Base-by-base conservation (phyloP, 2,113 vertebrate genomes). In the Meleagris gallopavo region DNA sequence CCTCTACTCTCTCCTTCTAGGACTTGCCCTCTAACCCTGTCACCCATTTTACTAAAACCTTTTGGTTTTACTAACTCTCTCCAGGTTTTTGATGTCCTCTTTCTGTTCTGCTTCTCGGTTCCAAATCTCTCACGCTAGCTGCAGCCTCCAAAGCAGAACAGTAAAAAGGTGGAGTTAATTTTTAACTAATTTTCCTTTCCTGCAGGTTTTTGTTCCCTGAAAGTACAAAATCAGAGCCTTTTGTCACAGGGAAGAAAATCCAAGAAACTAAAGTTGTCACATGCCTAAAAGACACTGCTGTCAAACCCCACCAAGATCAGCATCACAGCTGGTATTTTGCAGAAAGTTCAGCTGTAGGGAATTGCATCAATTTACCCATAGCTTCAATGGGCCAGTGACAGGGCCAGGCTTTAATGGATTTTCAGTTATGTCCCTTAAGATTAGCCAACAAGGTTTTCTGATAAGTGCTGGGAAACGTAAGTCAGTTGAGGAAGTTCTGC, bases 1-100 rank as follows among this genome's bases (percentile, higher is more conserved):
- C 85, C 96, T 97, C 88, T 93, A 97, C 95, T 95, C 96, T 95
- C 95, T 94, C 95, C 95, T 97, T 97, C 95, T 91, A 97, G 94
- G 95, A 94, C 93, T 81, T 95, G 96, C 89, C 94, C 94, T 97
- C 88, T 96, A 94, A 97, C 93, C 94, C 88, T 9, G 27, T 69
- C 43, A 34, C 76, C 95, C 91, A 95, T 86, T 95, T 91, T 93
- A 95, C 83, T 91, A 83, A 95, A 78, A 43, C 66, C 57, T 94
- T 96, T 94, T 97, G 96, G 96, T n/a, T n/a, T n/a, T n/a, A n/a
- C n/a, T n/a, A n/a, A 95, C 61, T 75, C 86, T 72, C 57, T 95
- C 95, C 95, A 97, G 88, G 83, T 81, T 97, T 97, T 91, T 95
- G 73, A 94, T 93, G 85, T 86, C 3, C 13, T 86, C 90, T 83